Base-by-base conservation (phyloP, 2,888 invertebrate genomes). In the Lasius platythorax region DNA sequence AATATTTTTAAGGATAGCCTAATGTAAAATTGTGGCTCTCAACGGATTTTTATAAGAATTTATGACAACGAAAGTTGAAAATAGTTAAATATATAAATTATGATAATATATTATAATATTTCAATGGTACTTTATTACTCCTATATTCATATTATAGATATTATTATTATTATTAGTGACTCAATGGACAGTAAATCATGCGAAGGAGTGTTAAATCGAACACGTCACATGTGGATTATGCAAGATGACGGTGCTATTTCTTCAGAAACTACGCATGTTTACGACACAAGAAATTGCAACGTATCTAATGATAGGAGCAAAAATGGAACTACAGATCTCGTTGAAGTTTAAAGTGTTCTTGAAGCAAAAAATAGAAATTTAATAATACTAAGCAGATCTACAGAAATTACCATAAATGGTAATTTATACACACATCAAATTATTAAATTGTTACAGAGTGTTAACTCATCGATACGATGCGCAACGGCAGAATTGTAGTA, bases 211-310 rank as follows among this genome's bases (percentile, higher is more conserved):
- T 61, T 79, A 61, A 81, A 73, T 50, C 18, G 37, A 50, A 81
- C 73, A 63, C 46, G 61, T 81, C 79, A 73, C 46, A 33, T 58
- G 28, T 50, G 73, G 79, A 73, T 81, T 81, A 81, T 73, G 79
- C 79, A 81, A 81, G 46, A 12, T 63, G 73, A 79, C 61, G 46
- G 28, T 58, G 28, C 23, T 81, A n/a, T 81, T 81, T 81, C 79
- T 61, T 81, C 79, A 81, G 73, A 61, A 81, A 63, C 79, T 72
- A 73, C 73, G 46, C 61, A 18, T 81, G 37, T 81, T 73, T 81
- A 81, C 37, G 73, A 73, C 73, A 37, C 46, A 30, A 61, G 46
- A 61, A 73, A 73, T 73, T 61, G 50, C 37, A 37, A 37, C 33
- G 43, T 33, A n/a, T n/a, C 12, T n/a, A 37, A 53, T 70, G 53